These are phyloP conservation scores for Spodoptera frugiperda DNA, from an alignment of 1,140 invertebrate genomes.

Conservation along the genomic window DNA sequence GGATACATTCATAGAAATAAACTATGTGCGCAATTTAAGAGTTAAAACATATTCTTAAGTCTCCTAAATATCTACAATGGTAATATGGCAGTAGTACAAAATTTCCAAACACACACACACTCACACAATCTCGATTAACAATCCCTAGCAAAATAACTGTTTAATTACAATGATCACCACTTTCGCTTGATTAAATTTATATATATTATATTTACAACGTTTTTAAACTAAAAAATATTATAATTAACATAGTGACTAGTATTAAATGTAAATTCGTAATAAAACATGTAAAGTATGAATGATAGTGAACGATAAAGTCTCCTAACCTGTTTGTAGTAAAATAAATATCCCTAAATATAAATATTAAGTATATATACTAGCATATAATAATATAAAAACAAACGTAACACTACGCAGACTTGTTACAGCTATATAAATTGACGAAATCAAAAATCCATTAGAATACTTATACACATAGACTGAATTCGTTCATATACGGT, in stretches of 20 bases:
- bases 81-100: constrained; percentile 47
- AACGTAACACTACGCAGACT: constrained; percentile 78
- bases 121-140: constrained; percentile 41
- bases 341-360: constrained; percentile 66
- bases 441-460: constrained; percentile 73
- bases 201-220: constrained; percentile 52
- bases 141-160: constrained; percentile 48
- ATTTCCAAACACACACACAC: constrained; percentile 26
- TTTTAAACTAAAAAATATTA: constrained; percentile 46
- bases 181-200: constrained; percentile 49
- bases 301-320: constrained; percentile 40
- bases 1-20: constrained; percentile 35
- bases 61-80: constrained; percentile 45
- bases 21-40: constrained; percentile 42
- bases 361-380: constrained; percentile 70
- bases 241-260: constrained; percentile 50
- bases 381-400: constrained; percentile 77
- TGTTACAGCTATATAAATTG: constrained; percentile 77
- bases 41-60: constrained; percentile 4
- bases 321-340: constrained; percentile 54
- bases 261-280: constrained; percentile 55
- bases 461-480: constrained; percentile 62
- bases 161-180: constrained; percentile 50
- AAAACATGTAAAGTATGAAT: constrained; percentile 52
- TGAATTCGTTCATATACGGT: constrained; percentile 59